Conservation (phyloP, 35 echinoderm and acorn worm species). For the Diadema setosum region DNA sequence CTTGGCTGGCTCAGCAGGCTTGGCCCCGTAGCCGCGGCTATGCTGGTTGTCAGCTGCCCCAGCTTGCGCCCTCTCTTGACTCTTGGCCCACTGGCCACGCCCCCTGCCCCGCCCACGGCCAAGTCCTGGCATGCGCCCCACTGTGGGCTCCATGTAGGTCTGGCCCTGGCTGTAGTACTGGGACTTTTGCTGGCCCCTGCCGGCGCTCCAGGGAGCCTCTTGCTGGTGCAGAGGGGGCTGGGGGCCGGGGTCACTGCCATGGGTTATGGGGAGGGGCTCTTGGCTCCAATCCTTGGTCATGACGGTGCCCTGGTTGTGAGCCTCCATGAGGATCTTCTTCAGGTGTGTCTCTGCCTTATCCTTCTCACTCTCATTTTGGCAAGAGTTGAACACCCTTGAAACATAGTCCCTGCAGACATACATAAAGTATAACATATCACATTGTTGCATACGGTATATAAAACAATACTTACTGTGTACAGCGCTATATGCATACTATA, state of each 20-base stretch:
- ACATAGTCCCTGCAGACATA: slow-evolving; percentile 78
- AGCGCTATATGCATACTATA: no score
- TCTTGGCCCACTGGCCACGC: not conserved
- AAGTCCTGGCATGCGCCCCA: not conserved
- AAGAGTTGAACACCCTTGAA: slow-evolving; percentile 66
- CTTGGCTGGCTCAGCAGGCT: not conserved
- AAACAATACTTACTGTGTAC: no score
- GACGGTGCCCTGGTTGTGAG: slow-evolving; percentile 57
- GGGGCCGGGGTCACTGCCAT: not conserved
- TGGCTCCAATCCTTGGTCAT: slow-evolving; percentile 78
- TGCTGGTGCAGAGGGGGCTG: not conserved
- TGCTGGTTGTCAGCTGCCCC: no score
- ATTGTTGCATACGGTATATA: no score
- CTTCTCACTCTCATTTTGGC: slow-evolving; percentile 78
- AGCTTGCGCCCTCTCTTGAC: no score
- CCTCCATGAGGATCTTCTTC: slow-evolving; percentile 69
- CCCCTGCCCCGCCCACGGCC: not conserved
- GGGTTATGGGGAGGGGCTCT: slow-evolving; percentile 63
- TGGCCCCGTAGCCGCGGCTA: not conserved
- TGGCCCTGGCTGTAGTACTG: not conserved
- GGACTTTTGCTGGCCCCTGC: not conserved
- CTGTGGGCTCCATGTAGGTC: not conserved
- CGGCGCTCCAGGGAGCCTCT: not conserved
- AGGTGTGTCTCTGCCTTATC: slow-evolving; percentile 70
- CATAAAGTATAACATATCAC: no score